Conservation (phyloP, 2,113 vertebrate genomes). For the Lipophrys pholis region DNA sequence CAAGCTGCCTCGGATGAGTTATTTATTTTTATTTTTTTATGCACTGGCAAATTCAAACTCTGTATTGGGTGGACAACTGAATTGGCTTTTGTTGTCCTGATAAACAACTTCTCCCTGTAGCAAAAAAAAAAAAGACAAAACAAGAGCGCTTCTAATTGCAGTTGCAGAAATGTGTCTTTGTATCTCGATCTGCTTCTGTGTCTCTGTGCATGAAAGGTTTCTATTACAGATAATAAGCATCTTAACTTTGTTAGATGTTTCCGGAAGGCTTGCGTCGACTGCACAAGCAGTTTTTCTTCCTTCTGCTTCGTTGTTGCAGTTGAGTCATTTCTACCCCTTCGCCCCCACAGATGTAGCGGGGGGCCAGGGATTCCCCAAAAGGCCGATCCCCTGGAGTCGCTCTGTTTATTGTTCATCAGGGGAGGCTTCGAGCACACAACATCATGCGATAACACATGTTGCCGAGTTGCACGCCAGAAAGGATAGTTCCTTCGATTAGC, state of each 20-base stretch:
- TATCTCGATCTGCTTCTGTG: conserved; percentile 8
- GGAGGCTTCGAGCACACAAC: conserved; percentile 44
- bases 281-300: conserved; percentile 44
- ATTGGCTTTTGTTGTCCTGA: not conserved
- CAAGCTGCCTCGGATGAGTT: conserved; percentile 10
- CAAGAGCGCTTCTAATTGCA: not conserved
- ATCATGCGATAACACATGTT: conserved; percentile 36
- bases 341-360: conserved; percentile 43
- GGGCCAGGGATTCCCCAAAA: conserved; percentile 77
- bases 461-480: not conserved
- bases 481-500: not conserved
- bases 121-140: not conserved
- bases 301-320: conserved; percentile 33
- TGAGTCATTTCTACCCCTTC: conserved; percentile 54
- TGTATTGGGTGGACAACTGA: not conserved
- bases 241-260: conserved; percentile 53
- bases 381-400: conserved; percentile 54
- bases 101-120: not conserved
- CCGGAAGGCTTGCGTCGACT: conserved; percentile 30
- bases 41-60: not conserved
- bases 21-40: not conserved
- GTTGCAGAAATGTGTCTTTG: not conserved
- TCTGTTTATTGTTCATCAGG: conserved; percentile 73
- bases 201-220: conserved; percentile 41
- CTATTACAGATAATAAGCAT: conserved; percentile 58